Base-by-base conservation (phyloP, 1,140 invertebrate species). In the Proales similis region DNA sequence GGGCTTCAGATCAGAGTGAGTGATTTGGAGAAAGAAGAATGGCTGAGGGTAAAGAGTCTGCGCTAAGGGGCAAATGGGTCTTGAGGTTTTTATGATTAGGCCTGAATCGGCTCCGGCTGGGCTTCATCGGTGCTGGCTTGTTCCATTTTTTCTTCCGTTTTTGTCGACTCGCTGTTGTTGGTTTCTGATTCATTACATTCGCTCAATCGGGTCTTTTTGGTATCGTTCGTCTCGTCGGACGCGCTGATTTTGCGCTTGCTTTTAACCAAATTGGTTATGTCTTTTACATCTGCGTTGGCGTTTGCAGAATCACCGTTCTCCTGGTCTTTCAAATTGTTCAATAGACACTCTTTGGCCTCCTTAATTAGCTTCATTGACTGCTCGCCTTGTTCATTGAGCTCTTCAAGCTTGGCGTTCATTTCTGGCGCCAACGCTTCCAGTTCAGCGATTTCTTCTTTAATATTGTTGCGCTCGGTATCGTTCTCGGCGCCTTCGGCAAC, bases 391-490 rank as follows among this genome's bases (percentile, higher is more conserved):
- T 57, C 51, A 20, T 57, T 57, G 6, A 57, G 24, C 22, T 57
- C 51, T 22, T 57, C 51, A 1, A 57, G 27, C 30, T 57, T 57
- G 20, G 38, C 51, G 6, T 57, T 57, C 51, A 57, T 57, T 57
- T 57, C 51, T 12, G 51, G 51, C 51, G 45, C 29, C 17, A 57
- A 43, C 17, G 38, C 22, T 29, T 57, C 51, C 20, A 57, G 32
- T 27, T 57, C 51, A 17, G 36, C 45, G 9, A 57, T 57, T 12
- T 57, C 51, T 2, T 57, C 51, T 29, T 57, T 57, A n/a, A 57
- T 42, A 30, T 36, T 57, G 36, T 39, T 57, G n/a, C 45, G 39
- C 32, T 57, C 51, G 36, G 45, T 30, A 26, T 57, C 38, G 24
- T 22, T 42, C 22, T 57, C 51, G n/a, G 24, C 51, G 22, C 51